phyloP scores from a whole-genome alignment of 2,888 invertebrate species.

The Latheticus oryzae region DNA sequence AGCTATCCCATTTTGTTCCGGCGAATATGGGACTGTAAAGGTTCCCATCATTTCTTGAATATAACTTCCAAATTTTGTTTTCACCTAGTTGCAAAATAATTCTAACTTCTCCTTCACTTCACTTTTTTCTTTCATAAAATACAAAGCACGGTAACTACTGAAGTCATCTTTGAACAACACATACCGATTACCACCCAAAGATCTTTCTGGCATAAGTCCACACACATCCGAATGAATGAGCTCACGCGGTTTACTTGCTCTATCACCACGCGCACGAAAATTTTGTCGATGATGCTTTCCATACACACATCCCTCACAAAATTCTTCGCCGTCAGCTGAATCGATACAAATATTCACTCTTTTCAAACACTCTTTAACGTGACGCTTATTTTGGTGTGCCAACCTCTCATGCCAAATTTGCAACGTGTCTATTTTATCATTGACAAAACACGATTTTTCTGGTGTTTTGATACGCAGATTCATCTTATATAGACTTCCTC shows the following conservation, averaged over 20 bases:
- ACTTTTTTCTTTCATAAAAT: conserved; percentile 38
- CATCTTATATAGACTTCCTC: too few species aligned
- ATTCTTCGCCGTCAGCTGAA: conserved; percentile 19
- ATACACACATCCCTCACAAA: conserved; percentile 46
- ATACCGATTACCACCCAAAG: conserved; percentile 32
- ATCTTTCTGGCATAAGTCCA: conserved; percentile 32
- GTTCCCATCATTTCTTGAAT: conserved; percentile 27
- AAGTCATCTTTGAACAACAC: conserved; percentile 41
- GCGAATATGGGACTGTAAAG: conserved; percentile 43
- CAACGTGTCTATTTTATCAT: conserved; percentile 51
- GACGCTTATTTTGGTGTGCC: conserved; percentile 44
- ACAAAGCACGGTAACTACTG: conserved; percentile 31
- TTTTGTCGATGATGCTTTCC: conserved; percentile 44
- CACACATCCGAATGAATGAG: conserved; percentile 40
- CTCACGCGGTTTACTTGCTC: conserved; percentile 21
- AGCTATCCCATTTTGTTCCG: conserved; percentile 41
- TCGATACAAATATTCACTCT: conserved; percentile 30
- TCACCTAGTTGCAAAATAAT: conserved; percentile 27
- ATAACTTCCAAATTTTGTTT: conserved; percentile 33
- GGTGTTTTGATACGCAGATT: too few species aligned
- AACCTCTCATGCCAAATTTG: conserved; percentile 44
- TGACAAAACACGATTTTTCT: too few species aligned
- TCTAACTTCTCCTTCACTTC: conserved; percentile 25
- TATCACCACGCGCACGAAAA: conserved; percentile 34
- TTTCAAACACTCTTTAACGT: conserved; percentile 39